Conservation (phyloP, 1,140 invertebrate genomes). For the Diachasmimorpha longicaudata region DNA sequence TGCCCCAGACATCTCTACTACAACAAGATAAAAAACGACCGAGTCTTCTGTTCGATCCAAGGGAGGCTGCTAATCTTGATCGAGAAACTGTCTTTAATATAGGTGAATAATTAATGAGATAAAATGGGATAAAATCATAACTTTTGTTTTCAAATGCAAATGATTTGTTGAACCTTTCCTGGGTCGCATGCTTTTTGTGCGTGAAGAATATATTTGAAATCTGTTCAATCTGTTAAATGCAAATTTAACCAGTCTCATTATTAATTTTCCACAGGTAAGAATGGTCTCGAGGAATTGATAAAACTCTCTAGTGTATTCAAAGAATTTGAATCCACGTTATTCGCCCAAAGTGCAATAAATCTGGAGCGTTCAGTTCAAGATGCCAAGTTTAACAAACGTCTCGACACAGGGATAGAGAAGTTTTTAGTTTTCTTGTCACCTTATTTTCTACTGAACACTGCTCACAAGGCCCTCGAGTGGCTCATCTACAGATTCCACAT, state of each 20-base stretch:
- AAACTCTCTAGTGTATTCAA: conserved; percentile 74
- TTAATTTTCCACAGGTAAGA: conserved; percentile 59
- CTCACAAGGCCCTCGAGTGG: conserved; percentile 94
- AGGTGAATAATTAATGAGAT: conserved; percentile 61
- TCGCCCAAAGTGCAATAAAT: conserved; percentile 73
- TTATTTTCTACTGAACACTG: conserved; percentile 82
- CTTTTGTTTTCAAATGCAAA: too few relatives aligned
- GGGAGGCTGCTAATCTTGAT: conserved; percentile 86
- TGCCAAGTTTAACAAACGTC: conserved; percentile 74
- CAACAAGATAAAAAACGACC: conserved; percentile 73
- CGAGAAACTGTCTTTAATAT: conserved; percentile 84
- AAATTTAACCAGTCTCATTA: too few relatives aligned
- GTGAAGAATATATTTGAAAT: too few relatives aligned
- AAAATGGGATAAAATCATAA: too few relatives aligned
- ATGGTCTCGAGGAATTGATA: conserved; percentile 83
- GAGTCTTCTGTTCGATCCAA: conserved; percentile 87
- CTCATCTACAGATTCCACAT: conserved; percentile 87
- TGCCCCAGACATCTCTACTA: conserved; percentile 78
- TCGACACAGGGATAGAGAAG: conserved; percentile 78
- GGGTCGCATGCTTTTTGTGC: too few relatives aligned
- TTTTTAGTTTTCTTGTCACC: conserved; percentile 85
- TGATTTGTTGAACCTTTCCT: too few relatives aligned
- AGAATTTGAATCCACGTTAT: conserved; percentile 78
- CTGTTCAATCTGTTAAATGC: too few relatives aligned
- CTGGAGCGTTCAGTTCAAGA: conserved; percentile 83